These are phyloP conservation scores for Tiliacea aurago DNA, from an alignment of 2,888 invertebrate genomes.

Conservation along the genomic window DNA sequence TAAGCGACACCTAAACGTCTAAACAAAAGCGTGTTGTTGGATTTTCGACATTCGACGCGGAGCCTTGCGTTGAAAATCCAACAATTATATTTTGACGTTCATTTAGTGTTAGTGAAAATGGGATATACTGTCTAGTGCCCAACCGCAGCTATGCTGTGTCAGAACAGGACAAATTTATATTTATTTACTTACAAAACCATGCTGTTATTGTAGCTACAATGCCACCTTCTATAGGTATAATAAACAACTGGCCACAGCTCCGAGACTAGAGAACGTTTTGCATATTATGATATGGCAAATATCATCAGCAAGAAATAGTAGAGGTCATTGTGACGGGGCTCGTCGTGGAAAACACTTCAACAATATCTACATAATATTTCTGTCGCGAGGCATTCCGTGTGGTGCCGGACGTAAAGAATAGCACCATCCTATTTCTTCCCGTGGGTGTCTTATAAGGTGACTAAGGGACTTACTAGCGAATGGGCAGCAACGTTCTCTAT, in stretches of 20 bases:
- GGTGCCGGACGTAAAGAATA: no score
- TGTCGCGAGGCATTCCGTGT: no score
- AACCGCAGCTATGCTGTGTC: not conserved
- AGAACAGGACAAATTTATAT: not conserved
- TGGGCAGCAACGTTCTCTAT: no score
- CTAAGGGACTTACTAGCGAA: no score
- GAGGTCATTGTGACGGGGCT: not conserved
- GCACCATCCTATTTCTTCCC: no score
- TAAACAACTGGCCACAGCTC: no score
- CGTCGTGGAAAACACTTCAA: not conserved
- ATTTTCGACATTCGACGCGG: not conserved
- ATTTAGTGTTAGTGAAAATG: not conserved
- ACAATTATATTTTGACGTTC: not conserved
- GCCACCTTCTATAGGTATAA: no score
- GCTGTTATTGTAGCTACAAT: not conserved
- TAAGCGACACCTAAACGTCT: not conserved
- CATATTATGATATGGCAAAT: not conserved
- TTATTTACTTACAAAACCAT: not conserved
- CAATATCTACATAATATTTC: not conserved
- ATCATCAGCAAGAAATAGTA: not conserved
- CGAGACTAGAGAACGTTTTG: not conserved
- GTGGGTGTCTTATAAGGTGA: no score
- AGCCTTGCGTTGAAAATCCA: not conserved
- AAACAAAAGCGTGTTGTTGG: not conserved
- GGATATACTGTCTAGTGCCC: not conserved